phyloP scores from a whole-genome alignment of 2,797 vertebrate species.

The Chelon labrosus region DNA sequence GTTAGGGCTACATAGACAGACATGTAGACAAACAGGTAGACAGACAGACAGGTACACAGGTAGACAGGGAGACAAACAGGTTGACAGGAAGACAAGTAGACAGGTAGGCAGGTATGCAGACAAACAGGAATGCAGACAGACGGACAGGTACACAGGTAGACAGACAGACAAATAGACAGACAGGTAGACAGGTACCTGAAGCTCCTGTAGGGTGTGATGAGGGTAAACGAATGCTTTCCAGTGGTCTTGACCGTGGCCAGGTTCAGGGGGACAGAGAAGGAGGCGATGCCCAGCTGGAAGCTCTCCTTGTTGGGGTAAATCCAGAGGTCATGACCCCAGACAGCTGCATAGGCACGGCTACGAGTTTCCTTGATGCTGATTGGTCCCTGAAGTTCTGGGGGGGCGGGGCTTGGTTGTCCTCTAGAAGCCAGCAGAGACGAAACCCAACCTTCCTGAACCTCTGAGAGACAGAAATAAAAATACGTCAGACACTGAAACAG shows the following conservation, averaged over 20 bases:
- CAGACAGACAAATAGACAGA: background rate
- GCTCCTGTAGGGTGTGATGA: conserved; percentile 82
- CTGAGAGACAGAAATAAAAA: conserved; percentile 50
- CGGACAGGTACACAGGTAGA: background rate
- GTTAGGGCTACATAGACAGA: background rate
- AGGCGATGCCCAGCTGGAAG: conserved; percentile 81
- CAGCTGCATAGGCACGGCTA: conserved; percentile 73
- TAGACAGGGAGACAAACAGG: background rate
- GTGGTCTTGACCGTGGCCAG: conserved; percentile 73
- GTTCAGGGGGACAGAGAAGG: conserved; percentile 79
- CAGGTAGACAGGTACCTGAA: conserved; percentile 71
- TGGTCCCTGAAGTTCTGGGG: conserved; percentile 70
- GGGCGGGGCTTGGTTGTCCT: conserved; percentile 65
- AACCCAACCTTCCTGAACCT: conserved; percentile 80
- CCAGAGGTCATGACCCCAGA: conserved; percentile 82
- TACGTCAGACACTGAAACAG: too few species aligned
- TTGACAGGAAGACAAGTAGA: background rate
- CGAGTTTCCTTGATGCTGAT: conserved; percentile 78
- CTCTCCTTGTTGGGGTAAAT: conserved; percentile 83
- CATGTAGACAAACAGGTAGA: background rate
- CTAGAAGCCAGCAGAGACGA: conserved; percentile 74
- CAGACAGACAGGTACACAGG: background rate
- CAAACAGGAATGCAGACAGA: background rate
- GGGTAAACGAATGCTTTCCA: conserved; percentile 76
- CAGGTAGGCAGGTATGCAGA: conserved; percentile 10